A percentile compares a stretch with the other conserved stretches of the same genome.
Evolutionary conservation across 2,113 vertebrate genomes (phyloP).

Genomic region (Semnopithecus entellus): DNA sequence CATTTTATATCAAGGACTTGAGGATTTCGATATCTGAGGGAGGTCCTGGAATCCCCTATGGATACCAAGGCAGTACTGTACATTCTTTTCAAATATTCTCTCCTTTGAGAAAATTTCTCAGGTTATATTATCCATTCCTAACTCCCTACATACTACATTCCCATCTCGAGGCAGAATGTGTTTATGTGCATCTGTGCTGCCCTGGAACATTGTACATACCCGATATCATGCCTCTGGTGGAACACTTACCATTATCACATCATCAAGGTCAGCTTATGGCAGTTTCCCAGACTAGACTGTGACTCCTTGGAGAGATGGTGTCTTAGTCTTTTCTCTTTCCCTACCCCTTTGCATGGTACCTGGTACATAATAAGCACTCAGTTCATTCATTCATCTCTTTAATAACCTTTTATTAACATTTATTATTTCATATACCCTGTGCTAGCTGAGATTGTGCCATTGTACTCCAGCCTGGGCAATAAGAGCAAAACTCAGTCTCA

Average conservation of each 20-base stretch:
- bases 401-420: background rate
- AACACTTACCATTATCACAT: background rate
- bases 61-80: background rate
- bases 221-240: background rate
- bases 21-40: background rate
- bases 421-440: background rate
- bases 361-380: too few species aligned
- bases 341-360: background rate
- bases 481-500: too few species aligned
- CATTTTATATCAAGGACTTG: background rate
- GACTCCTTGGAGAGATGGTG: background rate
- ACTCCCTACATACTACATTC: background rate
- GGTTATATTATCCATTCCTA: background rate
- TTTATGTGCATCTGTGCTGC: accelerated
- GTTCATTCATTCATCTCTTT: background rate
- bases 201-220: too few species aligned
- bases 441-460: background rate
- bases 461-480: too few species aligned
- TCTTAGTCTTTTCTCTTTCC: background rate
- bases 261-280: background rate
- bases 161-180: background rate
- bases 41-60: background rate
- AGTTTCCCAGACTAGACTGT: background rate
- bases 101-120: slow-evolving; percentile 9
- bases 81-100: background rate